These are phyloP conservation scores for Acestrorhynchus altus DNA, from an alignment of 2,797 vertebrate species.

Conservation along the genomic window DNA sequence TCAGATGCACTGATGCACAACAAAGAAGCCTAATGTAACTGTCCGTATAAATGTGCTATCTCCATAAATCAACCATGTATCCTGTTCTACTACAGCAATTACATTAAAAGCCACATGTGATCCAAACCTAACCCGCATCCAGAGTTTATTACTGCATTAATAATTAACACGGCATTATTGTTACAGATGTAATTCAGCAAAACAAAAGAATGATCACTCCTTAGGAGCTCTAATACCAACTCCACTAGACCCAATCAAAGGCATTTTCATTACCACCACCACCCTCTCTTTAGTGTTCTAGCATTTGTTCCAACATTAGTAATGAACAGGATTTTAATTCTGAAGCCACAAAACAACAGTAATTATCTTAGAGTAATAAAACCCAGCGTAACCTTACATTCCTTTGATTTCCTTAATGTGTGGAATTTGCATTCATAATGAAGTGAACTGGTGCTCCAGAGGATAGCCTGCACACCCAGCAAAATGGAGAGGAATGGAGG, in stretches of 20 bases:
- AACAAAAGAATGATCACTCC: not conserved
- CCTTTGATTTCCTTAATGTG: constrained; percentile 79
- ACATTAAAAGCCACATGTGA: constrained; percentile 18
- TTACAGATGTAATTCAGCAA: not conserved
- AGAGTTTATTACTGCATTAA: constrained; percentile 14
- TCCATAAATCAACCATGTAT: constrained; percentile 7
- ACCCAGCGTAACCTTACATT: constrained; percentile 71
- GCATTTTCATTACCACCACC: not conserved
- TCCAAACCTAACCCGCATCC: not conserved
- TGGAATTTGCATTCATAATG: constrained; percentile 81
- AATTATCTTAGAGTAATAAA: constrained; percentile 72
- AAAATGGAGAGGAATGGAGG: constrained; percentile 60
- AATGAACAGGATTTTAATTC: not conserved
- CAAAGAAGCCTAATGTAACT: not conserved
- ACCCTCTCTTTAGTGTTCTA: too few species aligned
- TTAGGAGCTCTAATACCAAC: not conserved
- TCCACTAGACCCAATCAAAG: not conserved
- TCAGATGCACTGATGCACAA: constrained; percentile 5
- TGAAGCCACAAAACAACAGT: constrained; percentile 68
- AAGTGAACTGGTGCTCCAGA: constrained; percentile 69
- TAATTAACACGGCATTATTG: not conserved
- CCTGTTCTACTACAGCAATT: constrained; percentile 6
- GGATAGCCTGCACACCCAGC: constrained; percentile 67
- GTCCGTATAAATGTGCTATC: constrained; percentile 19
- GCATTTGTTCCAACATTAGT: not conserved